These are phyloP conservation scores for Falco columbarius DNA, from an alignment of 2,797 vertebrate genomes.

Conservation along the genomic window DNA sequence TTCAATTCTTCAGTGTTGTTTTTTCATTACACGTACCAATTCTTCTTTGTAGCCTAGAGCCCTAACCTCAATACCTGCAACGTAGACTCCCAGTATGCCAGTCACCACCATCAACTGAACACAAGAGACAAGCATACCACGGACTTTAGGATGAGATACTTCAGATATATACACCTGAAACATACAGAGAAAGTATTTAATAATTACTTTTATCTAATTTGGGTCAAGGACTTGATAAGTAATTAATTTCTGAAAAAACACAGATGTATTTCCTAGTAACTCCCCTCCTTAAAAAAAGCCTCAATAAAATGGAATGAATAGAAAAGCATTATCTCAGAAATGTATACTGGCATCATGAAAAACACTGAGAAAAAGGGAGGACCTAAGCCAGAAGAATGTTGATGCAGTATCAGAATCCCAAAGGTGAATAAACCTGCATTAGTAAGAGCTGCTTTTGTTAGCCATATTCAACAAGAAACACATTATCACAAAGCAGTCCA, in stretches of 20 bases:
- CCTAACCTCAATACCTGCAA: constrained; percentile 80
- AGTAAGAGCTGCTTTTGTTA: not conserved
- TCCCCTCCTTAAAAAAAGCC: not conserved
- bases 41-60: not conserved
- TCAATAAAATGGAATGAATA: not conserved
- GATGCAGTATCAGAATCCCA: not conserved
- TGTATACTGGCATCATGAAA: not conserved
- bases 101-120: constrained; percentile 94
- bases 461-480: not conserved
- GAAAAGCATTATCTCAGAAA: not conserved
- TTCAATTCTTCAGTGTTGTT: not conserved
- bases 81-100: constrained; percentile 91
- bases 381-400: not conserved
- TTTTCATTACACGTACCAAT: not conserved
- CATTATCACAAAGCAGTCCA: not conserved
- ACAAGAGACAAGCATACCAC: constrained; percentile 89
- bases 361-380: not conserved
- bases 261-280: not conserved
- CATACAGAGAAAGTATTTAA: not conserved
- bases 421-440: not conserved
- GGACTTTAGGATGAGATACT: constrained; percentile 86
- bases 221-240: not conserved
- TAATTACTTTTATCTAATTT: not conserved
- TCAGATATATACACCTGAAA: constrained; percentile 92
- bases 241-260: not conserved